A percentile compares a stretch with the other conserved stretches of the same genome.
Evolutionary conservation across 1,140 invertebrate genomes (phyloP).

Genomic region (Procambarus virginalis): DNA sequence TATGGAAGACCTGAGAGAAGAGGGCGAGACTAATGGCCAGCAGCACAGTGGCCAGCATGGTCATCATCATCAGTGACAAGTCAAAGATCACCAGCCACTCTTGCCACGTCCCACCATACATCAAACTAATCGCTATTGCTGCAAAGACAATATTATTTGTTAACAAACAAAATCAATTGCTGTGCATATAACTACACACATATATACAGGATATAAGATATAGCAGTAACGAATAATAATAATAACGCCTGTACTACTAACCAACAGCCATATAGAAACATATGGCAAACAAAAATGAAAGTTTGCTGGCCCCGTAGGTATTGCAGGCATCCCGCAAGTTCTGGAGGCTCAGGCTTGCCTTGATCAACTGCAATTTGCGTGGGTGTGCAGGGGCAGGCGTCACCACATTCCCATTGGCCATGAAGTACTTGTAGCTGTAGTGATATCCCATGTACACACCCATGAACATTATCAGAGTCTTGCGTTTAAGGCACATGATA

Average conservation of each 20-base stretch:
- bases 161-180: no score
- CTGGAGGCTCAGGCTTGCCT: slow-evolving; percentile 11
- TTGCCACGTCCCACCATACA: slow-evolving; percentile 11
- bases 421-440: slow-evolving; percentile 26
- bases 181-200: not conserved
- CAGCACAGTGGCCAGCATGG: slow-evolving; percentile 27
- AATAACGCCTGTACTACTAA: not conserved
- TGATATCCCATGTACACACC: slow-evolving; percentile 12
- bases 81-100: slow-evolving; percentile 22
- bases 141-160: not conserved
- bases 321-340: slow-evolving; percentile 31
- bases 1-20: slow-evolving; percentile 26
- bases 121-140: not conserved
- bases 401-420: slow-evolving; percentile 4
- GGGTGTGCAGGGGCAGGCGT: slow-evolving; percentile 16
- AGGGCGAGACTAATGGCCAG: slow-evolving; percentile 32
- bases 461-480: slow-evolving; percentile 23
- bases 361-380: slow-evolving; percentile 24
- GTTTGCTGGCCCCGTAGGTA: slow-evolving; percentile 27
- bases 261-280: not conserved
- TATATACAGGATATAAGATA: not conserved
- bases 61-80: slow-evolving; percentile 28
- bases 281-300: not conserved
- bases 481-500: slow-evolving; percentile 35
- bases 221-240: not conserved